phyloP scores from a whole-genome alignment of 2,888 invertebrate genomes.

The Drosophila neotestacea region DNA sequence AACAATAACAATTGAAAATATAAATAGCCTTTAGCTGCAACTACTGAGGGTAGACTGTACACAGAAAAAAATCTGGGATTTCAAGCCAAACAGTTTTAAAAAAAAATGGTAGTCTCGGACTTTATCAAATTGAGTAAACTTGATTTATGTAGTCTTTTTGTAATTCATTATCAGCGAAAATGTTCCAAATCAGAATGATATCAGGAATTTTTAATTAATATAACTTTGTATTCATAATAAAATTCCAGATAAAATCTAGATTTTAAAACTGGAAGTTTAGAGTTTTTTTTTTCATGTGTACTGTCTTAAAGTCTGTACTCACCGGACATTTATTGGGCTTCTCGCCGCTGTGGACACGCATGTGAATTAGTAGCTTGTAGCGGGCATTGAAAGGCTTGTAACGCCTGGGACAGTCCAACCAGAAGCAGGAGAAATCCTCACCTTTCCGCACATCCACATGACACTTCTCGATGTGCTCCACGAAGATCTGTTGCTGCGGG shows the following conservation, averaged over 20 bases:
- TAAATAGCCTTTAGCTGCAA: constrained; percentile 13
- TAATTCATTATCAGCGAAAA: too few relatives aligned
- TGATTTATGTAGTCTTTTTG: too few relatives aligned
- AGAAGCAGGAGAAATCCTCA: constrained; percentile 96
- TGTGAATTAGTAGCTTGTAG: constrained; percentile 95
- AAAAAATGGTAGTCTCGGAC: too few relatives aligned
- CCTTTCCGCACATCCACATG: constrained; percentile 95
- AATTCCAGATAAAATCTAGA: too few relatives aligned
- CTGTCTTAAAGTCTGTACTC: constrained; percentile 86
- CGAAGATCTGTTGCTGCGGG: constrained; percentile 91
- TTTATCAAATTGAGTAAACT: too few relatives aligned
- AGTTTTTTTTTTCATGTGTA: background rate
- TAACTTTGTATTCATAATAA: too few relatives aligned
- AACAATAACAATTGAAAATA: constrained; percentile 24
- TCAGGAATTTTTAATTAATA: too few relatives aligned
- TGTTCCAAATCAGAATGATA: too few relatives aligned
- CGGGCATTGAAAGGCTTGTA: constrained; percentile 97
- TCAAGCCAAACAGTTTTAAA: too few relatives aligned
- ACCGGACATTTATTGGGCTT: constrained; percentile 99
- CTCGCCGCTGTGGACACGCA: constrained; percentile 99
- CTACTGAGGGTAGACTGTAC: background rate
- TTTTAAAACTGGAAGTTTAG: too few relatives aligned
- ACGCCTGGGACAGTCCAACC: constrained; percentile 95
- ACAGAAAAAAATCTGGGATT: too few relatives aligned
- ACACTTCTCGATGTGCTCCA: constrained; percentile 92